Evolutionary conservation across 1,140 invertebrate species (phyloP).

Genomic region (Neoseiulus cucumeris): DNA sequence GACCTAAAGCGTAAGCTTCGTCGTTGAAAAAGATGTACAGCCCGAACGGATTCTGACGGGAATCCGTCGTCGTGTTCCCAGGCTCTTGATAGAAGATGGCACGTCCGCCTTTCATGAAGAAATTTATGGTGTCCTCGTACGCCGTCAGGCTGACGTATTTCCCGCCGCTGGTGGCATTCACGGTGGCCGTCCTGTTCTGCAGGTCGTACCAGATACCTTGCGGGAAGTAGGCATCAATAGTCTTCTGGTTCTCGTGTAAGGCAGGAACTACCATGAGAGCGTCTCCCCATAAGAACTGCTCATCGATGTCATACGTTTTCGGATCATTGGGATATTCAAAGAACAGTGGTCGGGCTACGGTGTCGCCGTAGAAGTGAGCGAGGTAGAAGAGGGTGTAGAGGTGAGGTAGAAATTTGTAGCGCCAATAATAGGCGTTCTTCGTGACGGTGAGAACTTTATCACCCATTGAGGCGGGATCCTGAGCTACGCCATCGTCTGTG

Average conservation of each 20-base stretch:
- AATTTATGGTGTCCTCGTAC: slow-evolving; percentile 23
- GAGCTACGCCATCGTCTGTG: slow-evolving; percentile 19
- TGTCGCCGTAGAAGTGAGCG: slow-evolving; percentile 23
- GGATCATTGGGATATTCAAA: slow-evolving; percentile 22
- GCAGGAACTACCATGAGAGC: slow-evolving; percentile 29
- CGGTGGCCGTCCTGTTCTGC: slow-evolving; percentile 12
- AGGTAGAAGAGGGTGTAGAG: slow-evolving; percentile 33
- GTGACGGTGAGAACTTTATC: slow-evolving; percentile 21
- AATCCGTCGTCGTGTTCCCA: slow-evolving; percentile 24
- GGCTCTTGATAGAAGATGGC: slow-evolving; percentile 27
- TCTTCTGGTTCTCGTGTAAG: slow-evolving; percentile 15
- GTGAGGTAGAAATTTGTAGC: slow-evolving; percentile 33
- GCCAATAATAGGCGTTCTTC: slow-evolving; percentile 15
- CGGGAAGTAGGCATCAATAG: slow-evolving; percentile 15
- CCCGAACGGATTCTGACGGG: slow-evolving; percentile 36
- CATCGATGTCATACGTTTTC: slow-evolving; percentile 22
- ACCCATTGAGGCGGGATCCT: slow-evolving; percentile 23
- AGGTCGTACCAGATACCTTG: slow-evolving; percentile 20
- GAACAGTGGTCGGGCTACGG: slow-evolving; percentile 19
- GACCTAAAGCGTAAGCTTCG: slow-evolving; percentile 35
- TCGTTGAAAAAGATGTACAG: slow-evolving; percentile 38
- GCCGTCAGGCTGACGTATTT: slow-evolving; percentile 14
- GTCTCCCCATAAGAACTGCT: slow-evolving; percentile 29
- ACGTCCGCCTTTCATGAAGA: slow-evolving; percentile 28
- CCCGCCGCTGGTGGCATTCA: slow-evolving; percentile 1